Conservation (phyloP, 2,797 vertebrate genomes). For the Manis crassicaudata region DNA sequence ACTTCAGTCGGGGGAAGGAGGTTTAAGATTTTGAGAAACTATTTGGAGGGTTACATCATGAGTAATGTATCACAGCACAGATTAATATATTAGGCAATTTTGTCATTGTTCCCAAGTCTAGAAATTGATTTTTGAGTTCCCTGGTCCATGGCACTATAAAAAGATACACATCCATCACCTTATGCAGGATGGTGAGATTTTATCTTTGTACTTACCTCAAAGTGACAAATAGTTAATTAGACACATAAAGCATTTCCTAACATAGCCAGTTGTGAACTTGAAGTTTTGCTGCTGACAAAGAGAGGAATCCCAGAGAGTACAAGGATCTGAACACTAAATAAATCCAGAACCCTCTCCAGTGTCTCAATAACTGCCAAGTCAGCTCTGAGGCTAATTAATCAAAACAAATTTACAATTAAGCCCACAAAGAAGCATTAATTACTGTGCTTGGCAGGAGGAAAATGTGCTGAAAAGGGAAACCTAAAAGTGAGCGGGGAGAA, state of each 20-base stretch:
- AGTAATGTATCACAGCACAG: constrained; percentile 56
- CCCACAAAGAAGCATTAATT: constrained; percentile 82
- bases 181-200: constrained; percentile 51
- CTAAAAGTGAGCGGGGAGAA: constrained; percentile 62
- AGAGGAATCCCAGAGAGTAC: constrained; percentile 68
- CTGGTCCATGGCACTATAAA: constrained; percentile 57
- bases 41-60: constrained; percentile 42
- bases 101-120: constrained; percentile 44
- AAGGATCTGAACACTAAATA: constrained; percentile 63
- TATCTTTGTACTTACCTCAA: constrained; percentile 68
- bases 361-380: constrained; percentile 82
- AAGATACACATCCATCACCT: constrained; percentile 65
- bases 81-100: constrained; percentile 65
- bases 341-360: constrained; percentile 66
- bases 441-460: constrained; percentile 74
- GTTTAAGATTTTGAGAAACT: constrained; percentile 42
- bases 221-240: constrained; percentile 75
- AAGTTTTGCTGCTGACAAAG: constrained; percentile 78
- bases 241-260: constrained; percentile 70
- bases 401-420: constrained; percentile 87
- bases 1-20: background rate
- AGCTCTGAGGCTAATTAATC: constrained; percentile 85
- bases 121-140: constrained; percentile 67
- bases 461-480: constrained; percentile 81
- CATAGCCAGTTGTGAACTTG: constrained; percentile 71